Evolutionary conservation across 2,888 invertebrate species (phyloP).

Genomic region (Heliconius charithonia): DNA sequence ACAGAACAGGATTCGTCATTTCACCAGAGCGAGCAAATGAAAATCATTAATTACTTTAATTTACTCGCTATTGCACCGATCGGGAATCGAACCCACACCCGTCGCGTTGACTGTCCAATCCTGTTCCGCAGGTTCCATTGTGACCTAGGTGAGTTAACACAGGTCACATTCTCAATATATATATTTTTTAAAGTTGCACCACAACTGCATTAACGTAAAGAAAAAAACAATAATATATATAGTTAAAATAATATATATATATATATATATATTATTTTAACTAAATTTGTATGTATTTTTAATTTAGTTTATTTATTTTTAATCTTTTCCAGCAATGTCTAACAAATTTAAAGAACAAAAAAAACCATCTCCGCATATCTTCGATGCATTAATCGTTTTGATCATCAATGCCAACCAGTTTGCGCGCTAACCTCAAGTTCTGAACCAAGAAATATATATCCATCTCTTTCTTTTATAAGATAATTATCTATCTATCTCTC

Average conservation of each 20-base stretch:
- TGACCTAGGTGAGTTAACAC: not conserved
- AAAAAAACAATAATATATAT: not conserved
- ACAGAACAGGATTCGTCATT: too few relatives aligned
- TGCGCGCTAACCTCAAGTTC: conserved; percentile 55
- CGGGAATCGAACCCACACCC: not conserved
- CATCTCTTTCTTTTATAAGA: conserved; percentile 51
- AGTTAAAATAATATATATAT: too few relatives aligned
- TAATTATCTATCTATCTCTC: conserved; percentile 51
- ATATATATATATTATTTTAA: not conserved
- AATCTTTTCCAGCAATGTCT: conserved; percentile 14
- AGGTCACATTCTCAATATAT: not conserved
- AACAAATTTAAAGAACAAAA: conserved; percentile 31
- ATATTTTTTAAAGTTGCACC: not conserved
- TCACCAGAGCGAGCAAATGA: too few relatives aligned
- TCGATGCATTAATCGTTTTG: conserved; percentile 53
- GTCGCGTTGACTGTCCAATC: not conserved
- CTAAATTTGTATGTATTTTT: not conserved
- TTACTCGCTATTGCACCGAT: too few relatives aligned
- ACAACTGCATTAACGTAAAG: not conserved
- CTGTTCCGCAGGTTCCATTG: not conserved
- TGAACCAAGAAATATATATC: conserved; percentile 48
- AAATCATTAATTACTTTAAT: too few relatives aligned
- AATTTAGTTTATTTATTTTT: not conserved
- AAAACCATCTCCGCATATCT: conserved; percentile 25
- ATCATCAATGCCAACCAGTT: conserved; percentile 66